A percentile compares a stretch with the other conserved stretches of the same genome.
phyloP scores from a whole-genome alignment of 2,888 invertebrate genomes.

The Eristalinus aeneus region DNA sequence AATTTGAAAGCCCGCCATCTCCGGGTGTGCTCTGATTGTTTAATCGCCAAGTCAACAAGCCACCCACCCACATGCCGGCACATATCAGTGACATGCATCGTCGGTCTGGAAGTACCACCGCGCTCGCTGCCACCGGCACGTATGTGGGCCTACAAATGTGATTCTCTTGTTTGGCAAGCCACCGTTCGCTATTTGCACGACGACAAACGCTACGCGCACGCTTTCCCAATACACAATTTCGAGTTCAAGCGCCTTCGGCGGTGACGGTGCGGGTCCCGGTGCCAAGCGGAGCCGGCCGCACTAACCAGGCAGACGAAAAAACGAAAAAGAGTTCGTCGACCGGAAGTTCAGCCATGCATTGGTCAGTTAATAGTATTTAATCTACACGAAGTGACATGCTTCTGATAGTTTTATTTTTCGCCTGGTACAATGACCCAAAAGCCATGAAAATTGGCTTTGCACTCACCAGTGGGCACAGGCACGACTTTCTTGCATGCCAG shows the following conservation, averaged over 20 bases:
- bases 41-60: constrained; percentile 49
- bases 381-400: constrained; percentile 50
- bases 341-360: constrained; percentile 69
- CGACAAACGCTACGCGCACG: constrained; percentile 26
- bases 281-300: neutral
- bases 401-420: constrained; percentile 1
- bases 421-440: constrained; percentile 59
- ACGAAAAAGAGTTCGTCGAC: constrained; percentile 59
- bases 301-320: constrained; percentile 9
- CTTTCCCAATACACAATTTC: constrained; percentile 46
- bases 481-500: constrained; percentile 43
- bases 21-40: constrained; percentile 60
- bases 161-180: constrained; percentile 56
- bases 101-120: constrained; percentile 30
- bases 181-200: constrained; percentile 16
- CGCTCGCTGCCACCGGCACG: constrained; percentile 5
- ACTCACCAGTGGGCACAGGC: constrained; percentile 10
- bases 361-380: constrained; percentile 61
- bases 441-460: constrained; percentile 24
- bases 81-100: constrained; percentile 48
- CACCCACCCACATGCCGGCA: constrained; percentile 23
- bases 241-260: constrained; percentile 51
- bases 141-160: constrained; percentile 27
- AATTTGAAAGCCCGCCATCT: constrained; percentile 41
- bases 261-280: neutral